Evolutionary conservation across 1,140 invertebrate species (phyloP), one percentile per base, ranked within the genome.

Genomic region (Schlechtendalia chinensis): DNA sequence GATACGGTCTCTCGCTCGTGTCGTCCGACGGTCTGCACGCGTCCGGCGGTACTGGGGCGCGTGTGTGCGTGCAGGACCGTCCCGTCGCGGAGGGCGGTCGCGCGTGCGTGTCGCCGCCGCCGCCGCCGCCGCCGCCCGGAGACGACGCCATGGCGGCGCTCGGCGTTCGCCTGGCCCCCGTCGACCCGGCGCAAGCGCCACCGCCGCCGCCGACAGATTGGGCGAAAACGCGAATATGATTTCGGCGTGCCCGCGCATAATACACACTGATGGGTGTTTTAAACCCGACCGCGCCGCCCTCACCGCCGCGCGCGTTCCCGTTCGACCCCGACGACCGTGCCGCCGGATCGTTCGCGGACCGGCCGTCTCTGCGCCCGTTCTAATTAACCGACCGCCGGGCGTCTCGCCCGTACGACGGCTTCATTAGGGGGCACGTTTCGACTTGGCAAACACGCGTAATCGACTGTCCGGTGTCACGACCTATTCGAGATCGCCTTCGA

Each of bases 241-340:
- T 79, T 79, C 58, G 74, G 56, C 56, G 54, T 61, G 56, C 72
- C 54, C 72, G 72, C 74, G 74, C 29, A 61, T 79, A 79, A 79
- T 79, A 61, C 58, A 32, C 74, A 79, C 74, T 61, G 74, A 79
- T 79, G 74, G 74, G 56, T 61, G 74, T 79, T 79, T 79, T 79
- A 79, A 79, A 79, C 74, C 61, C 47, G 61, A 79, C 74, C 47
- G 61, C 74, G 39, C 50, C 29, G 12, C 16, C 8, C 17, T 16
- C 24, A 19, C 54, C 54, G 3, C 11, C 19, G 19, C 59, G 14
- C 27, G 6, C 6, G 27, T 6, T 11, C 69, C 8, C 67, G 67
- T 24, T 53, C 22, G 14, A 2, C 6, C 2, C 32, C 63, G 2
- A 19, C 16, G 16, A 29, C 10, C 1, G 4, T 17, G 27, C 12